Conservation (phyloP, 2,113 vertebrate genomes). For the Erythrocercus mccallii region DNA sequence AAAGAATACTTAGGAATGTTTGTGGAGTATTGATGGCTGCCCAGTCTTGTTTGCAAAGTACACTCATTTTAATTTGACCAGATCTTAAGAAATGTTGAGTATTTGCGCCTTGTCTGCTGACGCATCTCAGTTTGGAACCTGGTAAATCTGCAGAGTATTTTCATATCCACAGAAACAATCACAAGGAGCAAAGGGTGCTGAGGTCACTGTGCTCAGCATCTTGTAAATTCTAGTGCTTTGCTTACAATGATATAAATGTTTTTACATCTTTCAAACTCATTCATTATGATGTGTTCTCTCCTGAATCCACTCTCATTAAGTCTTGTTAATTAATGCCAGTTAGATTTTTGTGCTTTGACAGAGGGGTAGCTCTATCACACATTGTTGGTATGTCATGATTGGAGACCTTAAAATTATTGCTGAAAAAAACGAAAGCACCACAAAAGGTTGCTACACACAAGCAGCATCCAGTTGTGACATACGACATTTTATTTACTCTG, state of each 20-base stretch:
- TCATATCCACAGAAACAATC: background rate
- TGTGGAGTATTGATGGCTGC: background rate
- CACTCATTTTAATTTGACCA: background rate
- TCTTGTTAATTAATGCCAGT: background rate
- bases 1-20: constrained; percentile 13
- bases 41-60: constrained; percentile 6
- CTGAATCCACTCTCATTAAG: background rate
- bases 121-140: background rate
- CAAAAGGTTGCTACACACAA: background rate
- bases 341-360: background rate
- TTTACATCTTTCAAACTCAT: background rate
- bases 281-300: background rate
- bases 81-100: constrained; percentile 14
- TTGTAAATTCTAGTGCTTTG: background rate
- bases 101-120: background rate
- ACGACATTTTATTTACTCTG: background rate
- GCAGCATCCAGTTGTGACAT: background rate
- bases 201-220: background rate
- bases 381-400: background rate
- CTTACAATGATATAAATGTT: background rate
- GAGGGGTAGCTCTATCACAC: background rate
- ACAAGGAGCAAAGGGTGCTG: background rate
- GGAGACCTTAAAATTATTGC: background rate
- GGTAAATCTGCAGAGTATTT: background rate
- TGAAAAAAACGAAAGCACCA: rapidly evolving